phyloP scores from a whole-genome alignment of 2,797 vertebrate species.

The Pygocentrus nattereri region DNA sequence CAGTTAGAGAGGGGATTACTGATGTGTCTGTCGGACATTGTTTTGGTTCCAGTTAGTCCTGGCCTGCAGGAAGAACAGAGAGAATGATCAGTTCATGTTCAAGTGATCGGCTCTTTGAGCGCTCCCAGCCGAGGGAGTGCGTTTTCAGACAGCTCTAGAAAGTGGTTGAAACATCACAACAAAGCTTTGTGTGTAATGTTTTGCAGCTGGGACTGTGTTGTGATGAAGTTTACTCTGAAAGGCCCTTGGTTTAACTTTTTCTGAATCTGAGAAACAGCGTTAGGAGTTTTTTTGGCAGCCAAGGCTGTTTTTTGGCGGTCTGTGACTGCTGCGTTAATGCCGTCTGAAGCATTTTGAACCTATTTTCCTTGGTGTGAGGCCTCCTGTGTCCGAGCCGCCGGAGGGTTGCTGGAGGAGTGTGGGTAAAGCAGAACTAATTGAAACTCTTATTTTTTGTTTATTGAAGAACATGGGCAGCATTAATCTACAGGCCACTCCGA shows the following conservation, averaged over 20 bases:
- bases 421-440: constrained; percentile 28
- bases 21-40: neutral
- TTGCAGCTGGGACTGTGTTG: neutral
- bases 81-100: neutral
- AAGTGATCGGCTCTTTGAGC: neutral
- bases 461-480: neutral
- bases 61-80: neutral
- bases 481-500: neutral
- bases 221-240: neutral
- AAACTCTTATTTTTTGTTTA: neutral
- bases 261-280: neutral
- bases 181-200: neutral
- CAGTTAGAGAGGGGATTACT: no score
- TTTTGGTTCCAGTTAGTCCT: neutral
- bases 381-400: neutral
- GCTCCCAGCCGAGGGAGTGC: neutral
- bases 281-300: neutral
- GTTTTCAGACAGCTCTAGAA: neutral
- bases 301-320: neutral
- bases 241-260: neutral
- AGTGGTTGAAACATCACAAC: neutral
- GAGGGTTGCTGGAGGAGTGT: neutral
- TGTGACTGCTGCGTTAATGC: neutral
- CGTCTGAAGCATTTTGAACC: neutral
- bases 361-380: neutral